Percentiles rank a stretch among this genome's conserved stretches.
Conservation (phyloP, 2,888 invertebrate species). For the Netelia fuscicornis region DNA sequence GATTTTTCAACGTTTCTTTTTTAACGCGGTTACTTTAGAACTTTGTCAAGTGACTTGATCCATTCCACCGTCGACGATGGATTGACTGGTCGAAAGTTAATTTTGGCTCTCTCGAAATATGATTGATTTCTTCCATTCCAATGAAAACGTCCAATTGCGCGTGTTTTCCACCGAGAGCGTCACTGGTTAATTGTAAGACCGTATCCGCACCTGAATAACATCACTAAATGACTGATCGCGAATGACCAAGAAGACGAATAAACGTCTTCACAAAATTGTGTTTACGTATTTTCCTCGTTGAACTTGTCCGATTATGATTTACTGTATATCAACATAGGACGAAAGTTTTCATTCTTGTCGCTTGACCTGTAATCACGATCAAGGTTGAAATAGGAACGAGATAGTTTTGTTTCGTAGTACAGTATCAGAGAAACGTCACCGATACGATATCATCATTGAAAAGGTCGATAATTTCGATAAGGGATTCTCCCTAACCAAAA, state of each 20-base stretch:
- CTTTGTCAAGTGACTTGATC: not conserved
- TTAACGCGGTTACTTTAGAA: not conserved
- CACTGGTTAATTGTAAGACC: not conserved
- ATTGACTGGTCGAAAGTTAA: not conserved
- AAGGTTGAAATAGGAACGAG: not conserved
- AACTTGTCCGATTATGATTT: not conserved
- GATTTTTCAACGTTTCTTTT: not conserved
- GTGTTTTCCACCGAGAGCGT: not conserved
- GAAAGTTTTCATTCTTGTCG: not conserved
- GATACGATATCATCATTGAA: not conserved
- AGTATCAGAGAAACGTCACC: not conserved
- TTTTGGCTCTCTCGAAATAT: not conserved
- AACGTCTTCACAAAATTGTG: not conserved
- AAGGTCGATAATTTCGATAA: not conserved
- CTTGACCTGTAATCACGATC: not conserved
- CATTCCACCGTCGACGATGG: not conserved
- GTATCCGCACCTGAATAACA: not conserved
- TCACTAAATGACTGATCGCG: slow-evolving; percentile 2
- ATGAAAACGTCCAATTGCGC: not conserved
- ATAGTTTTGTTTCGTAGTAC: not conserved
- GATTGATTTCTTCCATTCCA: slow-evolving; percentile 3
- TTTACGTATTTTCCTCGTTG: not conserved
- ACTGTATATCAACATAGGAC: not conserved
- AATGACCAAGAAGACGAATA: not conserved
- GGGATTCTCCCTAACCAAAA: no score